Evolutionary conservation across 2,113 vertebrate genomes (phyloP).

Genomic region (Elgaria multicarinata): DNA sequence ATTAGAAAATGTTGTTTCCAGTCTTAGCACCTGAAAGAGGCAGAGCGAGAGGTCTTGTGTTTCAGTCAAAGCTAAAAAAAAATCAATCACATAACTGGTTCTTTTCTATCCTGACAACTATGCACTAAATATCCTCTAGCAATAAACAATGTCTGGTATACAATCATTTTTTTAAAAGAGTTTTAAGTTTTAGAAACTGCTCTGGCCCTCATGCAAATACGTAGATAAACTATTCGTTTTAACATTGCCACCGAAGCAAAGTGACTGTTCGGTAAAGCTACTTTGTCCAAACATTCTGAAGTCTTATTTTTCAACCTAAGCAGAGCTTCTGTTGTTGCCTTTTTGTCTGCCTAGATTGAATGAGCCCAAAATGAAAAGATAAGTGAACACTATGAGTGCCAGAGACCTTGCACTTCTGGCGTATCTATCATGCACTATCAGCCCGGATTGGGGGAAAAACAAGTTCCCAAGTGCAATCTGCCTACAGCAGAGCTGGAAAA

Average conservation of each 20-base stretch:
- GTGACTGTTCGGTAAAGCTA: neutral
- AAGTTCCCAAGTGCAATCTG: neutral
- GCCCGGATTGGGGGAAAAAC: neutral
- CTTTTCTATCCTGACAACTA: neutral
- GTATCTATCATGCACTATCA: neutral
- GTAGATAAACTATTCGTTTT: neutral
- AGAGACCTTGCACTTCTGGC: neutral
- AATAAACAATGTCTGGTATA: neutral
- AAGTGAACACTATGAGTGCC: neutral
- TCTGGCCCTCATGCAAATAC: neutral
- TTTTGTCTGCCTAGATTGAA: neutral
- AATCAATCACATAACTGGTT: neutral
- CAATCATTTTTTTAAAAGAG: neutral
- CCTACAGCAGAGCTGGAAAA: neutral
- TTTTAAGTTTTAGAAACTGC: neutral
- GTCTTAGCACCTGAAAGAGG: neutral
- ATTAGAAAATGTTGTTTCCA: neutral
- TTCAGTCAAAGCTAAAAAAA: neutral
- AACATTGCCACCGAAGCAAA: neutral
- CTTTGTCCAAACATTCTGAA: neutral
- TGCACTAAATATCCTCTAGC: fast-evolving
- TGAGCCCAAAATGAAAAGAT: neutral
- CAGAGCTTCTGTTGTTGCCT: too few relatives aligned
- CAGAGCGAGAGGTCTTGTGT: neutral
- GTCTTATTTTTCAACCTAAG: neutral